phyloP scores from a whole-genome alignment of 2,888 invertebrate species.

The Euzetes globulus region DNA sequence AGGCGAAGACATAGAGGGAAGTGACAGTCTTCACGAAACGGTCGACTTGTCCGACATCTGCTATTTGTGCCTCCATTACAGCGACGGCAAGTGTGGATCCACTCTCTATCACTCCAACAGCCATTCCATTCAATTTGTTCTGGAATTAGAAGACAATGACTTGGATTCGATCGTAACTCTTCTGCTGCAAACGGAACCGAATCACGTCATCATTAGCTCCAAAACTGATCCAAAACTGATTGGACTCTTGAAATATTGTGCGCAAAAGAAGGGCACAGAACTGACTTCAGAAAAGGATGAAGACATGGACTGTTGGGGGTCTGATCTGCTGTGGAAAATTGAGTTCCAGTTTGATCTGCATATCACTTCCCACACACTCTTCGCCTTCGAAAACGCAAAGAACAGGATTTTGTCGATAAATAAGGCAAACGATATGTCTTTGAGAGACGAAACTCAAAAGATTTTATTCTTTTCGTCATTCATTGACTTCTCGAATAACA shows the following conservation, averaged over 20 bases:
- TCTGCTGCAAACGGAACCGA: slow-evolving; percentile 19
- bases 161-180: background rate
- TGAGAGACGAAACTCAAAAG: slow-evolving; percentile 44
- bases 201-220: slow-evolving; percentile 23
- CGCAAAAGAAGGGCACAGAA: background rate
- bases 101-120: background rate
- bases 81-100: background rate
- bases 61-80: background rate
- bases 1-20: background rate
- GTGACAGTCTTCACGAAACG: background rate
- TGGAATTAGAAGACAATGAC: slow-evolving; percentile 32
- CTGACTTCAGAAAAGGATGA: background rate
- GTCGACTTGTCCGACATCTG: background rate
- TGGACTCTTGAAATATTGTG: slow-evolving; percentile 8
- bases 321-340: background rate
- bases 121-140: slow-evolving; percentile 8
- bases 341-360: slow-evolving; percentile 10
- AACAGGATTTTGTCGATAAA: slow-evolving; percentile 13
- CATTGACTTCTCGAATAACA: slow-evolving; percentile 44
- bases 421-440: background rate
- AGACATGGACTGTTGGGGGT: background rate
- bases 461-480: slow-evolving; percentile 46
- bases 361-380: slow-evolving; percentile 5
- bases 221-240: slow-evolving; percentile 21
- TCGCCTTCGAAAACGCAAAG: slow-evolving; percentile 15